A percentile compares a stretch with the other conserved stretches of the same genome.
phyloP scores from a whole-genome alignment of 2,888 invertebrate genomes.

The Listrodromus nycthemerus region DNA sequence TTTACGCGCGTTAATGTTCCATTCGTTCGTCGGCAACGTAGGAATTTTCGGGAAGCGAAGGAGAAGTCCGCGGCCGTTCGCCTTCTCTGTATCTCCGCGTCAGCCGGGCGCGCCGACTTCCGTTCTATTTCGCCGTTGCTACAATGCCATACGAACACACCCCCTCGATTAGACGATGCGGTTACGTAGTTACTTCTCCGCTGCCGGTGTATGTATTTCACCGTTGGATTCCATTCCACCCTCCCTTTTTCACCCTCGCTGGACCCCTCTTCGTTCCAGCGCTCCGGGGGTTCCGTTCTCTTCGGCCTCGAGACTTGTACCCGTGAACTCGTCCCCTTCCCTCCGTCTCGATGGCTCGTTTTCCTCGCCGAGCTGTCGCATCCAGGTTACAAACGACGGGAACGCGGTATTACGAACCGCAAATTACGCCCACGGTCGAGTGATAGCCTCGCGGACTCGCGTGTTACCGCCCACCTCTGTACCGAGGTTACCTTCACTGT shows the following conservation, averaged over 20 bases:
- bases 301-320: constrained; percentile 49
- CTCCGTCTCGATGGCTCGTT: constrained; percentile 26
- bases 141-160: constrained; percentile 71
- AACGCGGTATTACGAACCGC: constrained; percentile 80
- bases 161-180: constrained; percentile 78
- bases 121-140: constrained; percentile 25
- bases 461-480: constrained; percentile 11
- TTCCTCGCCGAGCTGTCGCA: constrained; percentile 75
- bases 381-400: constrained; percentile 79
- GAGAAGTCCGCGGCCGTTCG: background rate
- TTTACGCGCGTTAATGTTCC: constrained; percentile 64
- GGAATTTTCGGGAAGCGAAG: constrained; percentile 47
- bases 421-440: constrained; percentile 76
- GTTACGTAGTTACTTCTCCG: constrained; percentile 76
- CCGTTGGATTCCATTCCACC: constrained; percentile 20
- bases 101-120: background rate
- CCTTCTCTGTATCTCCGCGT: constrained; percentile 23
- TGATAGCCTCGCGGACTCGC: constrained; percentile 55
- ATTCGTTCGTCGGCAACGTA: constrained; percentile 54
- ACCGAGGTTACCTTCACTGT: background rate
- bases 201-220: constrained; percentile 46
- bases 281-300: constrained; percentile 18
- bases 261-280: constrained; percentile 1
- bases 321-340: constrained; percentile 52
- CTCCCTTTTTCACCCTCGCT: background rate